Evolutionary conservation across 2,797 vertebrate genomes (phyloP).

Genomic region (Paedocypris micromegethes): DNA sequence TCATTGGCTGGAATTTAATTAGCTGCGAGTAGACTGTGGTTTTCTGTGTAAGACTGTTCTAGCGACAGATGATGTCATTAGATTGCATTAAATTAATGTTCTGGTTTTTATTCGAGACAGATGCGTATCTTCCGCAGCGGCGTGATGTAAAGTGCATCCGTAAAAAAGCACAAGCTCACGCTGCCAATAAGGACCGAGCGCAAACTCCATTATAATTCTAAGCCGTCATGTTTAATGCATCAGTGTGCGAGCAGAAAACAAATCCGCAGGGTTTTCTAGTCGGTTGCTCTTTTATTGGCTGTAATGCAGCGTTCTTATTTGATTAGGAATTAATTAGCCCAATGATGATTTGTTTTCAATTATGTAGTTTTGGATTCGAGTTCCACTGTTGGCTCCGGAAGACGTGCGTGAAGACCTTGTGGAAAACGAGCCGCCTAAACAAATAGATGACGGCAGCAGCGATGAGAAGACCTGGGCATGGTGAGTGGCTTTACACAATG

Average conservation of each 20-base stretch:
- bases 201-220: constrained; percentile 5
- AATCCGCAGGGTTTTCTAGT: not conserved
- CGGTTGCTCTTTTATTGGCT: constrained; percentile 4
- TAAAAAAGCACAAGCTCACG: not conserved
- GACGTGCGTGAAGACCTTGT: constrained; percentile 81
- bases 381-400: constrained; percentile 77
- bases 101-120: no score
- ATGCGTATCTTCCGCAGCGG: no score
- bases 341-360: constrained; percentile 22
- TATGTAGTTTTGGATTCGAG: constrained; percentile 83
- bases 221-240: not conserved
- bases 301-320: constrained; percentile 10
- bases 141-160: no score
- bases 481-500: constrained; percentile 59
- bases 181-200: not conserved
- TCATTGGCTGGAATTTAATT: constrained; percentile 9
- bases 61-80: not conserved
- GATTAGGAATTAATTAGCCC: constrained; percentile 21
- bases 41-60: no score
- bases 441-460: constrained; percentile 58
- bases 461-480: constrained; percentile 89
- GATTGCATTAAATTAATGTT: not conserved
- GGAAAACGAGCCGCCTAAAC: constrained; percentile 70
- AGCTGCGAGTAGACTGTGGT: constrained; percentile 1
- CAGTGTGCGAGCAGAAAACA: constrained; percentile 13